Evolutionary conservation across 2,113 vertebrate genomes (phyloP).

Genomic region (Mustela nigripes): DNA sequence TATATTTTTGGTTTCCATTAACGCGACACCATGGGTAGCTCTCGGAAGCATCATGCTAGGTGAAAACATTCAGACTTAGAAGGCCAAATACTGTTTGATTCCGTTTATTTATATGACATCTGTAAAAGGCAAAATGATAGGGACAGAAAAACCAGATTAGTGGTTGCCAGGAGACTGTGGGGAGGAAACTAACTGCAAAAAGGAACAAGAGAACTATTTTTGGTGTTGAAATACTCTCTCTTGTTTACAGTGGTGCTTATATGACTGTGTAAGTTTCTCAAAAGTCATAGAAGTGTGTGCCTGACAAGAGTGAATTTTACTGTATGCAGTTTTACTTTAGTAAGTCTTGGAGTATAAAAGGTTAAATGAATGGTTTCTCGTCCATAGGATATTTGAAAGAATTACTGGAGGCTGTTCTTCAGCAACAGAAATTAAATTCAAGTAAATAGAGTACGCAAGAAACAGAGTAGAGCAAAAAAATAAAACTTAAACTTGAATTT

Average conservation of each 20-base stretch:
- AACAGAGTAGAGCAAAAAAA: background rate
- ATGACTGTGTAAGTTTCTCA: background rate
- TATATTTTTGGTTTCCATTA: background rate
- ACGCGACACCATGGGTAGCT: background rate
- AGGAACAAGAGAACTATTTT: background rate
- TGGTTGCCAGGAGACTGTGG: background rate
- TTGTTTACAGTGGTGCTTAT: background rate
- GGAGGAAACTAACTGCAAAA: background rate
- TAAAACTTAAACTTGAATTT: background rate
- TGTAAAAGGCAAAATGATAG: background rate
- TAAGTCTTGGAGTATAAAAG: background rate
- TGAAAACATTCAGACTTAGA: background rate
- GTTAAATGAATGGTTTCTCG: background rate
- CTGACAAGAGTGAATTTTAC: background rate
- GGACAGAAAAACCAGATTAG: background rate
- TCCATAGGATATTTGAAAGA: background rate
- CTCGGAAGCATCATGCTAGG: background rate
- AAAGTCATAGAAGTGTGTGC: background rate
- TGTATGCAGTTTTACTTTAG: background rate
- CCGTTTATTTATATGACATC: background rate
- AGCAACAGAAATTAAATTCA: background rate
- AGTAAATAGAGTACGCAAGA: background rate
- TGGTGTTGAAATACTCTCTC: background rate
- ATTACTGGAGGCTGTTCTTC: constrained; percentile 15
- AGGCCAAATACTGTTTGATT: background rate